These are phyloP conservation scores for Platypus cylindrus DNA, from an alignment of 2,888 invertebrate species.

Conservation along the genomic window DNA sequence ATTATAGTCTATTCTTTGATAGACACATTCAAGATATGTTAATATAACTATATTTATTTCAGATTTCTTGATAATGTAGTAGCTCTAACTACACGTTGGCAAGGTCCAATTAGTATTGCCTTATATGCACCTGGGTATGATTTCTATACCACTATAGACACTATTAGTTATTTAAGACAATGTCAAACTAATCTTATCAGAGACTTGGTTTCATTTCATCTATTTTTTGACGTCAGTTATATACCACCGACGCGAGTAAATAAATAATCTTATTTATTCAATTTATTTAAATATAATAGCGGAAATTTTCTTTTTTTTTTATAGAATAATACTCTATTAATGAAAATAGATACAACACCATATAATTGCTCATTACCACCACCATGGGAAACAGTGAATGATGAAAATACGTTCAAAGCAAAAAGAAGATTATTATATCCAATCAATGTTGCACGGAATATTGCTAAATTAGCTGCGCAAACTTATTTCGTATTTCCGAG, in stretches of 20 bases:
- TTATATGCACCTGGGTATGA: slow-evolving; percentile 74
- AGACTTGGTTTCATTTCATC: slow-evolving; percentile 69
- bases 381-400: slow-evolving; percentile 53
- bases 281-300: neutral
- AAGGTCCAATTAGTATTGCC: slow-evolving; percentile 71
- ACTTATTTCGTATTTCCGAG: slow-evolving; percentile 28
- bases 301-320: slow-evolving; percentile 11
- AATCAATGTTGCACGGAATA: slow-evolving; percentile 27
- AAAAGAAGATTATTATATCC: slow-evolving; percentile 24
- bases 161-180: slow-evolving; percentile 64
- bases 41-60: slow-evolving; percentile 1
- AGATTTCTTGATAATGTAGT: slow-evolving; percentile 77
- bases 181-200: slow-evolving; percentile 58
- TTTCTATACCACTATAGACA: slow-evolving; percentile 55
- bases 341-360: slow-evolving; percentile 24
- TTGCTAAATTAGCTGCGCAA: slow-evolving; percentile 24
- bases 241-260: slow-evolving; percentile 40
- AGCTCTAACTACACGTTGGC: slow-evolving; percentile 69
- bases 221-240: slow-evolving; percentile 71
- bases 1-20: too few species aligned
- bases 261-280: neutral
- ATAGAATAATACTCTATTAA: slow-evolving; percentile 14
- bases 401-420: slow-evolving; percentile 35
- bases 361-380: slow-evolving; percentile 58
- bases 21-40: too few species aligned